Conservation (phyloP, 2,888 invertebrate genomes). For the Metallyticus violacea region DNA sequence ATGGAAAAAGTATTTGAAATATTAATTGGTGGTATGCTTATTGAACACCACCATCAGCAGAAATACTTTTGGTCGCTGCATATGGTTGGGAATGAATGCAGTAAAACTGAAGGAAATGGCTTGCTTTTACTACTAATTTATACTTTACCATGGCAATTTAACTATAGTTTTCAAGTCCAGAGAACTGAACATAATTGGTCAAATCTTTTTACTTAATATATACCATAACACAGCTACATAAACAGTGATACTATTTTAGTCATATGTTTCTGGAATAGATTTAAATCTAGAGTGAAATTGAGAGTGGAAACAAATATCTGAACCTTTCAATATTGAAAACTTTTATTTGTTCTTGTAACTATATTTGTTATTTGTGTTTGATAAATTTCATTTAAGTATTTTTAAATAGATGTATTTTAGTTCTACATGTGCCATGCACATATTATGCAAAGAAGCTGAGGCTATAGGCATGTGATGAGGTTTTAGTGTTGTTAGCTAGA, state of each 20-base stretch:
- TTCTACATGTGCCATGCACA: not conserved
- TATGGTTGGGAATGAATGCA: not conserved
- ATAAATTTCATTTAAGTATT: not conserved
- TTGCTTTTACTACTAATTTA: no score
- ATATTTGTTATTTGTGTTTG: not conserved
- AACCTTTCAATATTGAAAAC: not conserved
- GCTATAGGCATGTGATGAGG: not conserved
- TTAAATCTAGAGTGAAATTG: not conserved
- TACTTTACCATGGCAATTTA: no score
- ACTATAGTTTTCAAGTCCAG: no score
- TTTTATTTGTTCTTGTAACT: not conserved
- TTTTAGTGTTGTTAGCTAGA: not conserved
- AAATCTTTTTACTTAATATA: no score
- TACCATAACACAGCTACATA: no score
- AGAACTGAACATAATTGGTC: no score
- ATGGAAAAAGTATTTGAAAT: no score
- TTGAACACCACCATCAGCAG: not conserved
- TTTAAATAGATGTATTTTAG: not conserved
- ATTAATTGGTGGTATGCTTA: not conserved
- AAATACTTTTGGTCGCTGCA: not conserved
- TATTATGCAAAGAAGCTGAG: not conserved
- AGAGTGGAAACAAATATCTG: not conserved
- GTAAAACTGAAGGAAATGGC: not conserved
- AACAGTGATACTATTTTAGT: not conserved
- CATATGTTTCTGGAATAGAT: not conserved